A percentile compares a stretch with the other conserved stretches of the same genome.
phyloP scores from a whole-genome alignment of 1,140 invertebrate species.

The Belonocnema kinseyi region DNA sequence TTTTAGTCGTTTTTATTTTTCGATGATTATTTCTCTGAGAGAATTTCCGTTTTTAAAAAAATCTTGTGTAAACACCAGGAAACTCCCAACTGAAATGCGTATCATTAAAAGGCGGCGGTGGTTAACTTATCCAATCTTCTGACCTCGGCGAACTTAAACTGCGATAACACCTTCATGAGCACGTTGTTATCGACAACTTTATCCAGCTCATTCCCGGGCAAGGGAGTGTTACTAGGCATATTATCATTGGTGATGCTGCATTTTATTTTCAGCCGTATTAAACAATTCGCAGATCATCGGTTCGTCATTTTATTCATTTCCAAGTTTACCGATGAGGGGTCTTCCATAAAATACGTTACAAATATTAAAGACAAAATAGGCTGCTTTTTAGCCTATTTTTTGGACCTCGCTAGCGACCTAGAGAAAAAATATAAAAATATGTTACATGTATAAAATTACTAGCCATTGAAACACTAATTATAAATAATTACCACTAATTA shows the following conservation, averaged over 20 bases:
- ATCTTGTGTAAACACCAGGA: not conserved
- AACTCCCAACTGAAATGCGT: not conserved
- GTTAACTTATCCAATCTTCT: constrained; percentile 45
- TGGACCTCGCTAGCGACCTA: no score
- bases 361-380: not conserved
- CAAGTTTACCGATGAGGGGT: constrained; percentile 1
- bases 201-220: constrained; percentile 39
- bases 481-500: no score
- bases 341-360: not conserved
- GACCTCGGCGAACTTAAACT: constrained; percentile 37
- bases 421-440: no score
- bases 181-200: constrained; percentile 44
- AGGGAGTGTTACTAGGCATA: constrained; percentile 30
- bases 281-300: constrained; percentile 27
- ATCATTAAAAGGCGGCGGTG: not conserved
- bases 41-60: not conserved
- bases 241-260: constrained; percentile 5
- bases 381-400: no score
- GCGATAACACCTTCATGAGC: constrained; percentile 48
- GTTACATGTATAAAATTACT: no score
- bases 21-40: not conserved
- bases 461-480: no score
- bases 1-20: not conserved
- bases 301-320: constrained; percentile 25
- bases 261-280: constrained; percentile 20